These are phyloP conservation scores for Stenichneumon culpator DNA, from an alignment of 2,888 invertebrate species.

Conservation along the genomic window DNA sequence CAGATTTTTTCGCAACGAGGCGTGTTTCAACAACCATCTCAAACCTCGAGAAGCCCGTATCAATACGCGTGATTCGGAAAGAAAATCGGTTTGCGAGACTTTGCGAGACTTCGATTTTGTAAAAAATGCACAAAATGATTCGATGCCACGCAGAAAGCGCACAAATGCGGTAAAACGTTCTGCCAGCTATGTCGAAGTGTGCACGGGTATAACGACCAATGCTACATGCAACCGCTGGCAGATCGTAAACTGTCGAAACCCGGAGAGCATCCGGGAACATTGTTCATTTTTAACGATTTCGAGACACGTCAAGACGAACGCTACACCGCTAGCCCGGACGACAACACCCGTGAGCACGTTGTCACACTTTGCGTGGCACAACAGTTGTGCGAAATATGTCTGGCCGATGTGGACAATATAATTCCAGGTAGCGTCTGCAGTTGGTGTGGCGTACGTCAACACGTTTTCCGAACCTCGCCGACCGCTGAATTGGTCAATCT, in stretches of 20 bases:
- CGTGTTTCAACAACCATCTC: neutral
- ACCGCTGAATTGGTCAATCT: conserved; percentile 58
- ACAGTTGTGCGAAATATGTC: no score
- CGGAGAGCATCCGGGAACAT: neutral
- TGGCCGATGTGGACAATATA: no score
- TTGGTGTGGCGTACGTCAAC: neutral
- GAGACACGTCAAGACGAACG: no score
- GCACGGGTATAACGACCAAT: neutral
- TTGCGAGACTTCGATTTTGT: neutral
- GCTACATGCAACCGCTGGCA: conserved; percentile 1
- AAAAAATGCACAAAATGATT: neutral
- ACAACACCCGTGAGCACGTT: no score
- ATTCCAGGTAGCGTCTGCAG: no score
- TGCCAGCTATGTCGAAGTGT: neutral
- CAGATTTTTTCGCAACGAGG: neutral
- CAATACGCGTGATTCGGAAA: neutral
- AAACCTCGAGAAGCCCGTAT: neutral
- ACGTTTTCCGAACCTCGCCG: conserved; percentile 25
- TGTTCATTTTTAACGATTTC: no score
- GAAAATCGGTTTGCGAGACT: conserved; percentile 7
- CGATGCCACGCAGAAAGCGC: neutral
- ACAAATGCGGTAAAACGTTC: neutral
- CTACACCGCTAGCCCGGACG: no score
- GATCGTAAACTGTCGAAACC: neutral
- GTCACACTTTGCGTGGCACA: no score